These are phyloP conservation scores for Kryptolebias ocellatus DNA, from an alignment of 2,797 vertebrate species.

Conservation along the genomic window DNA sequence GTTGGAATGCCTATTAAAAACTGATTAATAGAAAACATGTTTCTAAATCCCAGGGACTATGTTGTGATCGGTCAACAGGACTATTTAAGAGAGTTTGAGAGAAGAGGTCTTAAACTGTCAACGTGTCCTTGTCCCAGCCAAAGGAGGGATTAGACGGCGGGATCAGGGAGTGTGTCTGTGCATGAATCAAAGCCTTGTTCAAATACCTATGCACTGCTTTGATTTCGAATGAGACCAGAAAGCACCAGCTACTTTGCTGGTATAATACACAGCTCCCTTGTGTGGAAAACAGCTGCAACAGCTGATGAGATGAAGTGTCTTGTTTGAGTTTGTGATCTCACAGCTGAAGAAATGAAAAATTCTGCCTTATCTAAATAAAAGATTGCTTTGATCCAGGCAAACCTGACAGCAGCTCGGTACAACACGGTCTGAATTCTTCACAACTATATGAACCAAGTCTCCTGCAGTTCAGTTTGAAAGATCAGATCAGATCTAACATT, in stretches of 20 bases:
- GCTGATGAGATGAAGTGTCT: slow-evolving; percentile 33
- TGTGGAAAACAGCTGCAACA: slow-evolving; percentile 49
- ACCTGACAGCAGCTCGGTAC: slow-evolving; percentile 8
- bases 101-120: slow-evolving; percentile 86
- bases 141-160: slow-evolving; percentile 81
- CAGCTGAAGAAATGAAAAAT: slow-evolving; percentile 35
- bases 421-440: slow-evolving; percentile 24
- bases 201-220: slow-evolving; percentile 76
- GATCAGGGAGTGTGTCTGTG: slow-evolving; percentile 84
- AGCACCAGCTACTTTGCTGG: slow-evolving; percentile 55
- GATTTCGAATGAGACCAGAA: slow-evolving; percentile 81
- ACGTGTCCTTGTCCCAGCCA: slow-evolving; percentile 84
- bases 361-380: slow-evolving; percentile 35
- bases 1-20: slow-evolving; percentile 51
- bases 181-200: slow-evolving; percentile 85
- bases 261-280: slow-evolving; percentile 51
- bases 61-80: slow-evolving; percentile 79
- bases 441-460: slow-evolving; percentile 36
- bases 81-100: slow-evolving; percentile 74
- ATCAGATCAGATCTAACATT: too few relatives aligned
- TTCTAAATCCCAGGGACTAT: slow-evolving; percentile 66
- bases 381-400: slow-evolving; percentile 32
- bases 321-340: slow-evolving; percentile 40
- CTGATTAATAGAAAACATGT: slow-evolving; percentile 76
- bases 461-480: slow-evolving; percentile 2